phyloP scores from a whole-genome alignment of 2,797 vertebrate genomes.

The Ateles fusciceps region DNA sequence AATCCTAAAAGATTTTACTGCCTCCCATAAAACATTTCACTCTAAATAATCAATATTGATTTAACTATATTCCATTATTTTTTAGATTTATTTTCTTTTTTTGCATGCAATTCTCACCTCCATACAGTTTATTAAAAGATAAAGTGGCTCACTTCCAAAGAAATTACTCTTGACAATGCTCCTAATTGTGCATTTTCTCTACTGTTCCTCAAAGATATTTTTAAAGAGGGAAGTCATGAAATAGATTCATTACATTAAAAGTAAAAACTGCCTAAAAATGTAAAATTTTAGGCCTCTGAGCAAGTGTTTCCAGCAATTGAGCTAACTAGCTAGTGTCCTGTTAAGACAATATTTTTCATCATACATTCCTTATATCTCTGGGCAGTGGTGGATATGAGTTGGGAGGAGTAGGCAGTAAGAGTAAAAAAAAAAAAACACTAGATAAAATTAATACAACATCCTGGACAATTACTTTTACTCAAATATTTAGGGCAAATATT shows the following conservation, averaged over 20 bases:
- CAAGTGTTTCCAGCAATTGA: not conserved
- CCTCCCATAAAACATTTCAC: slow-evolving; percentile 75
- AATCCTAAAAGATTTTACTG: slow-evolving; percentile 71
- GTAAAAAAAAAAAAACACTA: not conserved
- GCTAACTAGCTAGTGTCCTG: not conserved
- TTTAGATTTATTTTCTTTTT: slow-evolving; percentile 79
- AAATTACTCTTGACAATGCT: not conserved
- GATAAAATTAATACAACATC: not conserved
- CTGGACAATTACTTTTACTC: not conserved
- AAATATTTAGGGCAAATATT: not conserved
- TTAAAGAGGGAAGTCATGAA: not conserved
- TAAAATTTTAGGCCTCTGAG: not conserved
- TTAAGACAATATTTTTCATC: not conserved
- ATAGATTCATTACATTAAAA: not conserved
- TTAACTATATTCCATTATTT: slow-evolving; percentile 72
- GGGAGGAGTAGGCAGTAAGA: not conserved
- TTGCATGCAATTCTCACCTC: slow-evolving; percentile 66
- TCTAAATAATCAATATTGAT: slow-evolving; percentile 79
- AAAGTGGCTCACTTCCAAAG: slow-evolving; percentile 33
- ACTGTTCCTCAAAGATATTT: not conserved
- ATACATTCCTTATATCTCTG: not conserved
- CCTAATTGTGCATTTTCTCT: not conserved
- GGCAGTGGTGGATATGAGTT: not conserved
- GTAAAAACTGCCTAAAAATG: slow-evolving; percentile 25
- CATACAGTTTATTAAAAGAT: slow-evolving; percentile 63